phyloP scores from a whole-genome alignment of 2,113 vertebrate species.

The Corapipo altera region DNA sequence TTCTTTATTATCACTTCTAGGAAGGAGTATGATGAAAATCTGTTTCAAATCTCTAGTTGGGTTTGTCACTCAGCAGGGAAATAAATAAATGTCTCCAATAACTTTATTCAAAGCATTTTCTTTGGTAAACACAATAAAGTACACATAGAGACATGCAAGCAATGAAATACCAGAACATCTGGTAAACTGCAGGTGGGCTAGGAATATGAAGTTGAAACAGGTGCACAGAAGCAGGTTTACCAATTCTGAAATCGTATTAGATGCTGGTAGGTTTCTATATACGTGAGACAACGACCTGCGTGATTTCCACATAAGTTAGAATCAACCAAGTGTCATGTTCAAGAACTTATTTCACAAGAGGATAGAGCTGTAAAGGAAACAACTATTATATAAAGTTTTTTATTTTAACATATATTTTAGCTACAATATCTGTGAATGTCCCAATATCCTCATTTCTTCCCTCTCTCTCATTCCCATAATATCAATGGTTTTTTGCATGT shows the following conservation, averaged over 20 bases:
- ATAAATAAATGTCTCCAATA: slow-evolving; percentile 51
- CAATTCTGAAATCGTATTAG: slow-evolving; percentile 42
- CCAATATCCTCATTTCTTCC: neutral
- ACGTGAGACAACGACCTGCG: neutral
- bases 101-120: slow-evolving; percentile 31
- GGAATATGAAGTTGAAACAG: slow-evolving; percentile 14
- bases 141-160: neutral
- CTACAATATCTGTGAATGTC: neutral
- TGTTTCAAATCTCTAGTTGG: neutral
- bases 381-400: neutral
- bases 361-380: neutral
- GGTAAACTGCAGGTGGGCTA: slow-evolving; percentile 29
- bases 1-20: slow-evolving; percentile 18
- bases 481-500: neutral
- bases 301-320: neutral
- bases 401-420: neutral
- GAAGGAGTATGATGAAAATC: slow-evolving; percentile 2
- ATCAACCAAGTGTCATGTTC: neutral
- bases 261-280: neutral
- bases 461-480: neutral
- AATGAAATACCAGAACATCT: slow-evolving; percentile 58
- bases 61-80: slow-evolving; percentile 46
- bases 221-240: slow-evolving; percentile 41
- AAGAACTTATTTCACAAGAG: neutral
- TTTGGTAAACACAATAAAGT: slow-evolving; percentile 48